Conservation (phyloP, 1,140 invertebrate species). For the Drosophila kurseongensis region DNA sequence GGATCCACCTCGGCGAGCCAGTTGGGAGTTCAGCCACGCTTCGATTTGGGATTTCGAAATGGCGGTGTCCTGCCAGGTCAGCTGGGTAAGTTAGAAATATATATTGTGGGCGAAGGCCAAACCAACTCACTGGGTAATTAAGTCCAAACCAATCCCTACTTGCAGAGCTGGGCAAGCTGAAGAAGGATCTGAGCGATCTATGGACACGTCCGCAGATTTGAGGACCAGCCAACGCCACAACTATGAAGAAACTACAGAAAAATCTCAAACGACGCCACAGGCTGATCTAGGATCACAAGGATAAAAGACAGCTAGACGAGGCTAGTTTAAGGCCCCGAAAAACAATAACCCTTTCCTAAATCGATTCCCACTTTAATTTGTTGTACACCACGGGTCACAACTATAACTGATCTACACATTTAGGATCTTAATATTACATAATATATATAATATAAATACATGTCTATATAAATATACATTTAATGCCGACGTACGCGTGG, state of each 20-base stretch:
- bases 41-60: slow-evolving; percentile 73
- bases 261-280: slow-evolving; percentile 61
- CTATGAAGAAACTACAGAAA: slow-evolving; percentile 32
- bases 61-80: slow-evolving; percentile 59
- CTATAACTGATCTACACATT: slow-evolving; percentile 41
- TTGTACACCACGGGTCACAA: slow-evolving; percentile 35
- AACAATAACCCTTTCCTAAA: slow-evolving; percentile 30
- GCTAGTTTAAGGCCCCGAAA: slow-evolving; percentile 61
- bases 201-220: slow-evolving; percentile 82
- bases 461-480: slow-evolving; percentile 43
- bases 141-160: slow-evolving; percentile 16
- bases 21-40: slow-evolving; percentile 66
- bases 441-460: slow-evolving; percentile 38
- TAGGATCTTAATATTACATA: slow-evolving; percentile 33
- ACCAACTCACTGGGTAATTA: slow-evolving; percentile 1
- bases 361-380: slow-evolving; percentile 26
- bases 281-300: slow-evolving; percentile 37
- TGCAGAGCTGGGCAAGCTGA: slow-evolving; percentile 77
- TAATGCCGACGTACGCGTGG: slow-evolving; percentile 9
- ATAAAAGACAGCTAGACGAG: slow-evolving; percentile 59
- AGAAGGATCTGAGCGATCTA: slow-evolving; percentile 77
- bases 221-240: slow-evolving; percentile 46
- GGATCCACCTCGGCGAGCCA: slow-evolving; percentile 50
- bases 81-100: slow-evolving; percentile 52
- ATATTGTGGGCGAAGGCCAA: neutral